Base-by-base conservation (phyloP, 2,113 vertebrate species). In the Ptyas mucosa region DNA sequence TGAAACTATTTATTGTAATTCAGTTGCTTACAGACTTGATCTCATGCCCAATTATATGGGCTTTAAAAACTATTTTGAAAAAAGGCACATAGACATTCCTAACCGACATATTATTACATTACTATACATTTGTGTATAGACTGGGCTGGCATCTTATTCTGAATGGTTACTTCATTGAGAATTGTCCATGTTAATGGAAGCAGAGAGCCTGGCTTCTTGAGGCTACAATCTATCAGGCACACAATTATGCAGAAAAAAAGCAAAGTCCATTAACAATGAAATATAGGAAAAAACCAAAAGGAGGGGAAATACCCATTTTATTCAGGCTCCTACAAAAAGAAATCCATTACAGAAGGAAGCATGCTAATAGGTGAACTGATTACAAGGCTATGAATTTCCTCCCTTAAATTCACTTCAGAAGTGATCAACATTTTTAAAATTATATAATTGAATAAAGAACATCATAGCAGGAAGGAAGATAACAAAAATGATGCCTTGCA, bases 251-350 rank as follows among this genome's bases (percentile, higher is more conserved):
- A 95, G n/a, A 94, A 95, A 97, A 26, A 97, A 96, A 89, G 95
- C 54, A 96, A 97, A 98, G 97, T 96, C 94, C 91, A 97, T 95
- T 97, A 97, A 97, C 97, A 94, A 97, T 94, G 94, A 97, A 97
- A 97, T 64, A 96, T 52, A 43, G 54, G 95, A 97, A 54, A 96
- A 64, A 96, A 49, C 95, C 81, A 96, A 29, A 93, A 90, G 96
- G 69, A 39, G 7, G 18, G 6, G 93, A 96, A 97, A 95, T 92
- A 96, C 95, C 91, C 88, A 95, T 96, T 95, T 94, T 58, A n/a
- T 94, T 95, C 34, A 89, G 89, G 92, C 87, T 90, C 88, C 94
- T 92, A 88, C 3, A 94, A 94, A 94, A 96, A 95, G 43, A 95
- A 95, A 94, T 94, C 55, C 93, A 96, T 94, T 92, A 93, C 91